A percentile compares a stretch with the other conserved stretches of the same genome.
Evolutionary conservation across 1,140 invertebrate species (phyloP).

Genomic region (Atta colombica): DNA sequence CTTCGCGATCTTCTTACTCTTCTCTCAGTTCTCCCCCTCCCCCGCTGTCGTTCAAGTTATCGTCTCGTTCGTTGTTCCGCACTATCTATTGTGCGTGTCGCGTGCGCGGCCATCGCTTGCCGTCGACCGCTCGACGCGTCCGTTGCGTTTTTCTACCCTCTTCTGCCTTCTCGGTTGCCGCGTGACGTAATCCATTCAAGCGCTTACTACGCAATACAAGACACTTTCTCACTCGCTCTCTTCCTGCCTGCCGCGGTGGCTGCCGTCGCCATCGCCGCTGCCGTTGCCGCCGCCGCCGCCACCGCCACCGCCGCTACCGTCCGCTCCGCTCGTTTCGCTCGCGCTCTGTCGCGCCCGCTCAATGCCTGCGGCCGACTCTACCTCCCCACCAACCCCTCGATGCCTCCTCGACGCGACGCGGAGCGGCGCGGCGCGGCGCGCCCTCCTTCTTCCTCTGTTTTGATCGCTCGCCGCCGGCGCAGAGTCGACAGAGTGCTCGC

Average conservation of each 20-base stretch:
- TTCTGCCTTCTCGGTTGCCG: conserved; percentile 61
- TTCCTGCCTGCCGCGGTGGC: neutral
- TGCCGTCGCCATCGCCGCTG: too few relatives aligned
- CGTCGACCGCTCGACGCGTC: conserved; percentile 9
- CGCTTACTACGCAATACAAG: conserved; percentile 81
- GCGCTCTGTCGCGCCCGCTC: conserved; percentile 52
- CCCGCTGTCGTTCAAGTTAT: neutral
- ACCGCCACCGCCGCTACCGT: neutral
- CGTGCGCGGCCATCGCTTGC: conserved; percentile 30
- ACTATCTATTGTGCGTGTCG: conserved; percentile 23
- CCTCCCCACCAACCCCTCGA: conserved; percentile 23
- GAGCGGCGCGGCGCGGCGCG: conserved; percentile 30
- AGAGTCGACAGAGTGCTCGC: conserved; percentile 35
- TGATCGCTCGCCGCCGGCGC: conserved; percentile 49
- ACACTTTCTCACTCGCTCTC: conserved; percentile 32
- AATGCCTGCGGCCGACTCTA: conserved; percentile 43
- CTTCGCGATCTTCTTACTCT: too few relatives aligned
- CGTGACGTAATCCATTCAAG: conserved; percentile 83
- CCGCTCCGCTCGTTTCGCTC: neutral
- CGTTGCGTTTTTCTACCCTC: conserved; percentile 66
- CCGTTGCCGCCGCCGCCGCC: too few relatives aligned
- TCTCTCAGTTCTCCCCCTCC: neutral
- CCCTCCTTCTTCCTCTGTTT: conserved; percentile 61
- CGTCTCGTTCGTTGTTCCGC: conserved; percentile 12
- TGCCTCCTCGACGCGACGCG: neutral